These are phyloP conservation scores for Lepus townsendii DNA, from an alignment of 2,797 vertebrate species.

Conservation along the genomic window DNA sequence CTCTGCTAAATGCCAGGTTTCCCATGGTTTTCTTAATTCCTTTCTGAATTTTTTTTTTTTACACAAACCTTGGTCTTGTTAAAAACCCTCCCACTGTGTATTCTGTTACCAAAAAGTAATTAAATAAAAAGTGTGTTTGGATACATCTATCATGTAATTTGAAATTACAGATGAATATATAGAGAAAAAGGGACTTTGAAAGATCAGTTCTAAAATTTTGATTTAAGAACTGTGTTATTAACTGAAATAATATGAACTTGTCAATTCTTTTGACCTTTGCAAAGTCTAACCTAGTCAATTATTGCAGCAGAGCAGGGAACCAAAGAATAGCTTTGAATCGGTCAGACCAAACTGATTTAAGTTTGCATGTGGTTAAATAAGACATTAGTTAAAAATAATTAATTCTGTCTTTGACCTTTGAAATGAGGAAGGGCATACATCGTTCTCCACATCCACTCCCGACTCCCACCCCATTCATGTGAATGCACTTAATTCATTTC, in stretches of 20 bases:
- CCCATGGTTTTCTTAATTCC: slow-evolving; percentile 87
- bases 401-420: slow-evolving; percentile 87
- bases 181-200: slow-evolving; percentile 88
- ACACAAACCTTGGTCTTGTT: slow-evolving; percentile 86
- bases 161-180: slow-evolving; percentile 88
- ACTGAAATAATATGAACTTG: slow-evolving; percentile 88
- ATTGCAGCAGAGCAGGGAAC: slow-evolving; percentile 89
- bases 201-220: slow-evolving; percentile 89
- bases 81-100: slow-evolving; percentile 87
- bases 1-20: slow-evolving; percentile 79
- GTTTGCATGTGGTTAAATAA: slow-evolving; percentile 89
- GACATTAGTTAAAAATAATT: slow-evolving; percentile 90
- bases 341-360: slow-evolving; percentile 90
- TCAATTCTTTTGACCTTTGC: slow-evolving; percentile 88
- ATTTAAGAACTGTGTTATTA: slow-evolving; percentile 90
- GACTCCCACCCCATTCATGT: slow-evolving; percentile 68
- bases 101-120: slow-evolving; percentile 88
- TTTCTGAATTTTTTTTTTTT: slow-evolving; percentile 65
- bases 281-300: slow-evolving; percentile 90
- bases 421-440: slow-evolving; percentile 87
- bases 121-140: slow-evolving; percentile 88
- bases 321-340: slow-evolving; percentile 89
- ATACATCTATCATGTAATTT: slow-evolving; percentile 89
- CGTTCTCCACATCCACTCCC: slow-evolving; percentile 64
- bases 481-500: slow-evolving; percentile 79